These are phyloP conservation scores for Agonopterix subpropinquella DNA, from an alignment of 2,888 invertebrate species.

Conservation along the genomic window DNA sequence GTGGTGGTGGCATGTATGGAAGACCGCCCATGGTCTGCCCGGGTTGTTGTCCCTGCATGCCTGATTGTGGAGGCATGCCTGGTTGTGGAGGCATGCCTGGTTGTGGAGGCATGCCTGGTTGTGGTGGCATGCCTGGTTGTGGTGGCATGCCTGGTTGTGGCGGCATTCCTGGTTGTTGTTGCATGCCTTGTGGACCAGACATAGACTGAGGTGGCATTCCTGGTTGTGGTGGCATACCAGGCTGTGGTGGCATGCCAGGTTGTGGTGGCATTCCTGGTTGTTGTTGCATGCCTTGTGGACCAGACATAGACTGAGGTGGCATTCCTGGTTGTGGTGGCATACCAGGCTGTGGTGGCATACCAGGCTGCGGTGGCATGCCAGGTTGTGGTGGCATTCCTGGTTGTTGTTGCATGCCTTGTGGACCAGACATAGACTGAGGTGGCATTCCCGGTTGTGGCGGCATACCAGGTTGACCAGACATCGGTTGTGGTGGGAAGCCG, in stretches of 20 bases:
- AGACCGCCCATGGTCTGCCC: constrained; percentile 38
- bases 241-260: constrained; percentile 21
- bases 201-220: constrained; percentile 24
- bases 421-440: constrained; percentile 18
- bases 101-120: constrained; percentile 27
- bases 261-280: constrained; percentile 18
- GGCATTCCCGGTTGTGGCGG: constrained; percentile 17
- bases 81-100: constrained; percentile 24
- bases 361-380: constrained; percentile 11
- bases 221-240: constrained; percentile 17
- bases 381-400: constrained; percentile 19
- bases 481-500: constrained; percentile 14
- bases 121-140: constrained; percentile 18
- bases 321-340: constrained; percentile 3
- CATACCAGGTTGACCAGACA: constrained; percentile 15
- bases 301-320: constrained; percentile 1
- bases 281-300: constrained; percentile 10
- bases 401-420: constrained; percentile 22
- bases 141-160: constrained; percentile 18
- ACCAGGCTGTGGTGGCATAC: constrained; percentile 11
- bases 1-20: constrained; percentile 67
- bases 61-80: constrained; percentile 13
- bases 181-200: constrained; percentile 28
- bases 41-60: constrained; percentile 21
- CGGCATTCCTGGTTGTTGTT: constrained; percentile 20